Evolutionary conservation across 2,888 invertebrate genomes (phyloP).

Genomic region (Lycaena phlaeas): DNA sequence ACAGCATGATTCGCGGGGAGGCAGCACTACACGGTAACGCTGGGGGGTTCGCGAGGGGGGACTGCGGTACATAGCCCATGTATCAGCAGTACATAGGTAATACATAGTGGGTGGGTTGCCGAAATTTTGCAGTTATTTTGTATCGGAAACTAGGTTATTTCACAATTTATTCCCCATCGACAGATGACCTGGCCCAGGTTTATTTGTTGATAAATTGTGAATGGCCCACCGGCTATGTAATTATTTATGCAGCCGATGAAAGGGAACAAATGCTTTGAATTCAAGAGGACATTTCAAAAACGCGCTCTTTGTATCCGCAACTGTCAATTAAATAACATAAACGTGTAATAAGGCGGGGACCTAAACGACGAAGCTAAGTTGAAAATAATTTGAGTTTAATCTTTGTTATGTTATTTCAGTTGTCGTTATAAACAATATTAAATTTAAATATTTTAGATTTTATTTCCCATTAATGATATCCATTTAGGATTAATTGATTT

Average conservation of each 20-base stretch:
- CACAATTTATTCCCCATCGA: constrained; percentile 46
- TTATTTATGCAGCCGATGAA: constrained; percentile 12
- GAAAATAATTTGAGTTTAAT: too few species aligned
- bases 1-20: constrained; percentile 57
- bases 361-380: too few species aligned
- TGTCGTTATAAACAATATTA: too few species aligned
- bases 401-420: too few species aligned
- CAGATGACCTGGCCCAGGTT: constrained; percentile 22
- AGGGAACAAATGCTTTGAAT: constrained; percentile 8
- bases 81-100: constrained; percentile 54
- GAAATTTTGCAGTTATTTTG: constrained; percentile 72
- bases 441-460: too few species aligned
- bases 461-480: too few species aligned
- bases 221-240: constrained; percentile 9
- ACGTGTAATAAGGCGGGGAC: too few species aligned
- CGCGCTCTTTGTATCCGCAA: constrained; percentile 4
- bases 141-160: constrained; percentile 70
- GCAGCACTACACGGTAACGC: constrained; percentile 51
- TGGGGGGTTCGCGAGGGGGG: constrained; percentile 36
- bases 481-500: too few species aligned
- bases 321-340: not conserved
- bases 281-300: constrained; percentile 7
- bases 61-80: constrained; percentile 56
- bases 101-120: constrained; percentile 49
- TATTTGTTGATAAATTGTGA: constrained; percentile 15